phyloP scores from a whole-genome alignment of 2,113 vertebrate genomes.

The Cyprinodon variegatus region DNA sequence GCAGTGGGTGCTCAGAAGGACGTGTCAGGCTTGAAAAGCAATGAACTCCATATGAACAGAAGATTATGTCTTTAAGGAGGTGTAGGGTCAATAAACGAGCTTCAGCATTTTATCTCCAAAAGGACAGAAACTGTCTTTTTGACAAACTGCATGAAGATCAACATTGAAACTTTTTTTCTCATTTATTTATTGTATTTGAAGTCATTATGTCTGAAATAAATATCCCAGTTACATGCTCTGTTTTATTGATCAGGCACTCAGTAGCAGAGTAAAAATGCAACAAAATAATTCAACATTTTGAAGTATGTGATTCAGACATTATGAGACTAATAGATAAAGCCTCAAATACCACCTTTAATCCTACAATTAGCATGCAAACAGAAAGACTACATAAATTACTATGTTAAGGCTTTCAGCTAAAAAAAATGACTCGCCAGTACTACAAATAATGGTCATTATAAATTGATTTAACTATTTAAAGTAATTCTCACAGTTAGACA shows the following conservation, averaged over 20 bases:
- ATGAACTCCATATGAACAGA: background rate
- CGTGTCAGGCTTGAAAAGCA: background rate
- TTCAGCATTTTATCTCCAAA: background rate
- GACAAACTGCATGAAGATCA: background rate
- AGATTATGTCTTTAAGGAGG: background rate
- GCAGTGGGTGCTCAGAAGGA: background rate
- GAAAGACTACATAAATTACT: background rate
- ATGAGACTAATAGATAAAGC: too few species aligned
- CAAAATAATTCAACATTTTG: too few species aligned
- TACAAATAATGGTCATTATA: background rate
- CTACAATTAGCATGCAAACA: background rate
- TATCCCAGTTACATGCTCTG: background rate
- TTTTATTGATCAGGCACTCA: background rate
- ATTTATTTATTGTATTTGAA: too few species aligned
- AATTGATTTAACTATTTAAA: background rate
- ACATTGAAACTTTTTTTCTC: too few species aligned
- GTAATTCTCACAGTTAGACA: background rate
- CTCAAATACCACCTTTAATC: background rate
- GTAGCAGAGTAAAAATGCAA: background rate
- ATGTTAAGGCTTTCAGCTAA: background rate
- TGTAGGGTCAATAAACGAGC: background rate
- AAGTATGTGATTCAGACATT: too few species aligned
- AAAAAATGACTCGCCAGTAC: background rate
- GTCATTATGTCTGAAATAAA: too few species aligned
- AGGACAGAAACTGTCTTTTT: background rate